Evolutionary conservation across 2,888 invertebrate species (phyloP), one percentile per base, ranked within the genome.

Genomic region (Scaptomyza polygonia): DNA sequence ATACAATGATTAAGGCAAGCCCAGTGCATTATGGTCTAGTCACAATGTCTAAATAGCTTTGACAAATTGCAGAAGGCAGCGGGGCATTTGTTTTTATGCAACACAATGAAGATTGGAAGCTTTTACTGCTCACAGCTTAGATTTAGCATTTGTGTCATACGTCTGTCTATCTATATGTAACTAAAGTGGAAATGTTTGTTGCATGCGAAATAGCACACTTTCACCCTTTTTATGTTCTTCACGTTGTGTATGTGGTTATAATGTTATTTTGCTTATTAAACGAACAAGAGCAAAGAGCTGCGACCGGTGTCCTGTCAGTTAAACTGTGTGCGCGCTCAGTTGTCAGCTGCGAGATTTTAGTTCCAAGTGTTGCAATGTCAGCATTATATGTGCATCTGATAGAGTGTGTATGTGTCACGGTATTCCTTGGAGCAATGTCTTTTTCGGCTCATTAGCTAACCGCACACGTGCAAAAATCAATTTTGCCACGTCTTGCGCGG

Each of bases 381-480:
- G 34, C 56, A 63, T 53, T 66, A 74, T 73, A 61, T 68, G 62
- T 63, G 47, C 57, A 45, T 56, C 42, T 11, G 25, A n/a, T n/a
- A 18, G 36, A 40, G 34, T 18, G 27, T 49, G 52, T 44, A 30
- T 44, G 29, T 49, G 36, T 8, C 3, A 39, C 25, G 8, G 11
- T 18, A 27, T 32, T 51, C 64, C 61, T 27, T 44, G 49, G 57
- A 49, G 67, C 62, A 59, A 48, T 56, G 66, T 57, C 36, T 55
- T 44, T 36, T 48, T 52, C 39, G 55, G 45, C 87, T 87, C 85
- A 82, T 82, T 82, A 87, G 77, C 70, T 85, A 81, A 69, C 87
- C 57, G 77, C 67, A 77, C 82, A 82, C 85, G 82, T 82, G 82
- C 86, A 79, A 79, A 87, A 87, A 82, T 82, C 82, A 82, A 82